Conservation (phyloP, 2,797 vertebrate species). For the Falco columbarius region DNA sequence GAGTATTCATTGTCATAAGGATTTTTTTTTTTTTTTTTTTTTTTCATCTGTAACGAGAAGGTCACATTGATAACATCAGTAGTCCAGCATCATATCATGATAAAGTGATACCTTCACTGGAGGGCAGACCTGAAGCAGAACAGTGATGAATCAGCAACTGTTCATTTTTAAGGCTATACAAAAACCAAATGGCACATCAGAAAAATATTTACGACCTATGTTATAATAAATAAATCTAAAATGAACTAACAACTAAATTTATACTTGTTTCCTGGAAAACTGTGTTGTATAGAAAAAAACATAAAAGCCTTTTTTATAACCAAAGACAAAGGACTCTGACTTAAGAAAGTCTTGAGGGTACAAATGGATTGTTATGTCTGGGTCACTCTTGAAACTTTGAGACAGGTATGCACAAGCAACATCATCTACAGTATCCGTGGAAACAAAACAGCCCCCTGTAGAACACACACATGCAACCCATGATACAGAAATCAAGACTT, state of each 20-base stretch:
- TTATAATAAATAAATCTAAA: background rate
- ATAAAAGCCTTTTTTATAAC: background rate
- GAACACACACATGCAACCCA: background rate
- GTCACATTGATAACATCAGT: background rate
- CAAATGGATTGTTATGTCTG: background rate
- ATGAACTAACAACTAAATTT: background rate
- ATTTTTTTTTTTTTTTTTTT: too few species aligned
- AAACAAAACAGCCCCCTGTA: background rate
- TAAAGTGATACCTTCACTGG: background rate
- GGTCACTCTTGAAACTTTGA: background rate
- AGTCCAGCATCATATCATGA: background rate
- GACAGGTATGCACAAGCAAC: background rate
- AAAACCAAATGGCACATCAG: background rate
- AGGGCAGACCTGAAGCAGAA: background rate
- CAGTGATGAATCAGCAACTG: background rate
- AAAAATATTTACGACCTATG: background rate
- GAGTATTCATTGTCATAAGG: background rate
- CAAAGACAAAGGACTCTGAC: background rate
- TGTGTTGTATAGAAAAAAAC: background rate
- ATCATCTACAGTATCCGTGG: background rate
- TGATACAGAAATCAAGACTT: background rate
- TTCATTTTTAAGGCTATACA: background rate
- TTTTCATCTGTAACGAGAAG: background rate
- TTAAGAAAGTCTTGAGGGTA: background rate
- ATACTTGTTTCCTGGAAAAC: background rate